A percentile compares a stretch with the other conserved stretches of the same genome.
These are phyloP conservation scores for Holacanthella duospinosa DNA, from an alignment of 2,888 invertebrate genomes.

Conservation along the genomic window DNA sequence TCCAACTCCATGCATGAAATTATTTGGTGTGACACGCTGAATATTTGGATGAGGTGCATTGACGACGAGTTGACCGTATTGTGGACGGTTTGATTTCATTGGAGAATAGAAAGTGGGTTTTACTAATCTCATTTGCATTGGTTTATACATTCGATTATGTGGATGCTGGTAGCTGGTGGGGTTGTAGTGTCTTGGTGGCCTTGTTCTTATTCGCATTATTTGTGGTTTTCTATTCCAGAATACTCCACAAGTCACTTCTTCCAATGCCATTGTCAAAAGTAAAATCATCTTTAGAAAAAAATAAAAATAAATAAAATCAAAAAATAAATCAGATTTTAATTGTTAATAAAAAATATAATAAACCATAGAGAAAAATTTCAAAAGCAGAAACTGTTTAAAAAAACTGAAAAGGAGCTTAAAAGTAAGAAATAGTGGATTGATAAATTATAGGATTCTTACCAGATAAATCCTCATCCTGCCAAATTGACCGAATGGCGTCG, in stretches of 20 bases:
- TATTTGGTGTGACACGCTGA: background rate
- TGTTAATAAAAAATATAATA: background rate
- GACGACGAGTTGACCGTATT: background rate
- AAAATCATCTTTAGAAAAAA: background rate
- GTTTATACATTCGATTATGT: background rate
- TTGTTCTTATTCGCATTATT: background rate
- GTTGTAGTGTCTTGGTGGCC: slow-evolving; percentile 5
- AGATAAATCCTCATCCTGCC: background rate
- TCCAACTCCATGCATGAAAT: background rate
- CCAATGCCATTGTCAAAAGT: background rate
- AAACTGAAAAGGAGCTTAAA: background rate
- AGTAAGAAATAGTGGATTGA: no score
- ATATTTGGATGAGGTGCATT: background rate
- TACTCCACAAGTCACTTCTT: background rate
- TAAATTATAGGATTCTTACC: no score
- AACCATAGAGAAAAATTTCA: background rate
- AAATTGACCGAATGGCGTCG: background rate
- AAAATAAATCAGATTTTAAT: background rate
- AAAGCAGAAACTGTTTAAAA: background rate
- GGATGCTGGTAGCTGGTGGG: background rate
- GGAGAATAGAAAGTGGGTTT: background rate
- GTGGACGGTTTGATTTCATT: background rate
- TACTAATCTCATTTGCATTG: background rate
- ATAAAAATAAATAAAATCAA: background rate
- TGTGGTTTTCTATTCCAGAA: slow-evolving; percentile 5